Conservation (phyloP, 2,888 invertebrate genomes). For the Drosophila seclusa region DNA sequence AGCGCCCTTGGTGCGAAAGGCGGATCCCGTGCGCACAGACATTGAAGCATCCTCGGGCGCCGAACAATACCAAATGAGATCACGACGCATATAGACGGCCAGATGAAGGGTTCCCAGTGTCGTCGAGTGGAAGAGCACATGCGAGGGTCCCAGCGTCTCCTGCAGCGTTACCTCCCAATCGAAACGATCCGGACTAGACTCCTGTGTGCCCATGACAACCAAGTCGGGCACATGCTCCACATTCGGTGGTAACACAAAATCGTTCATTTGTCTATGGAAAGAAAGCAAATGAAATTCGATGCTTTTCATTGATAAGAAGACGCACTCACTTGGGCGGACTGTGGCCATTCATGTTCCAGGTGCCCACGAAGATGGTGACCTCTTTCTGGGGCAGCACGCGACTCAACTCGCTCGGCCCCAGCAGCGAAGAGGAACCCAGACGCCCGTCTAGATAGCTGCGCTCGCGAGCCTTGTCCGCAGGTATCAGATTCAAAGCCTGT, state of each 20-base stretch:
- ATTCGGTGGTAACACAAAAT: slow-evolving; percentile 94
- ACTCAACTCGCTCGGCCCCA: slow-evolving; percentile 94
- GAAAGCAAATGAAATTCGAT: neutral
- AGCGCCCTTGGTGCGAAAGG: slow-evolving; percentile 97
- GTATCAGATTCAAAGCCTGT: slow-evolving; percentile 92
- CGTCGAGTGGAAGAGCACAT: slow-evolving; percentile 94
- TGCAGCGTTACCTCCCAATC: slow-evolving; percentile 97
- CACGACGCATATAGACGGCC: slow-evolving; percentile 94
- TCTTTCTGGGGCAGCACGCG: slow-evolving; percentile 94
- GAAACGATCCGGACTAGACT: slow-evolving; percentile 93
- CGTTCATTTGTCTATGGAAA: slow-evolving; percentile 90
- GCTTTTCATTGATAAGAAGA: too few relatives aligned
- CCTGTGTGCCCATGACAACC: slow-evolving; percentile 96
- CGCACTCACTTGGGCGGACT: slow-evolving; percentile 90
- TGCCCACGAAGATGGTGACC: slow-evolving; percentile 94
- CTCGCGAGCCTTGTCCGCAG: slow-evolving; percentile 92
- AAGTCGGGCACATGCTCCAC: slow-evolving; percentile 95
- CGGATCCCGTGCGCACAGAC: slow-evolving; percentile 95
- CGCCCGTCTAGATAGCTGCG: slow-evolving; percentile 93
- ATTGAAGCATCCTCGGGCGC: slow-evolving; percentile 94
- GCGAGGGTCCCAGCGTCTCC: slow-evolving; percentile 96
- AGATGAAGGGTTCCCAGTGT: slow-evolving; percentile 95
- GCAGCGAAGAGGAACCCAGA: slow-evolving; percentile 91
- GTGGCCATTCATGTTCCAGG: slow-evolving; percentile 99
- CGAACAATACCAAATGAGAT: slow-evolving; percentile 98